phyloP scores from a whole-genome alignment of 1,140 invertebrate species.

The Aplysia californica region DNA sequence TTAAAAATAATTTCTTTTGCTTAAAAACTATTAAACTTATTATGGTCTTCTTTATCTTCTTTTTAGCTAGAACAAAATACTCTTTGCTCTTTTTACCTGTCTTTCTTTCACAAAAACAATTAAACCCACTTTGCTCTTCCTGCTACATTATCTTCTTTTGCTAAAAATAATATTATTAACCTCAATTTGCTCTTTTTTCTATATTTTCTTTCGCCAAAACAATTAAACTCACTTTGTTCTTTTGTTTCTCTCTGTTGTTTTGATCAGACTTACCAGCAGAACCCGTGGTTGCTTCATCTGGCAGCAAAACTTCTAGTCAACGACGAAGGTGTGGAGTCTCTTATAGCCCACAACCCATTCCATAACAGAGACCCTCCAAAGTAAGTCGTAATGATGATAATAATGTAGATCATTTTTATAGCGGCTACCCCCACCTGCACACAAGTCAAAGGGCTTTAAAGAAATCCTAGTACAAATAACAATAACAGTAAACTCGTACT shows the following conservation, averaged over 20 bases:
- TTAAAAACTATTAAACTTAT: too few species aligned
- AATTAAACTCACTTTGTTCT: too few species aligned
- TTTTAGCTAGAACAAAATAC: too few species aligned
- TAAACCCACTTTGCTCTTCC: too few species aligned
- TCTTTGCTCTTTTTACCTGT: not conserved
- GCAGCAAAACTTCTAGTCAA: slow-evolving; percentile 65
- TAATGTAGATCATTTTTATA: too few species aligned
- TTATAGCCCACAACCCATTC: slow-evolving; percentile 68
- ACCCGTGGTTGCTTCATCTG: slow-evolving; percentile 67
- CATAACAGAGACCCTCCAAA: slow-evolving; percentile 60
- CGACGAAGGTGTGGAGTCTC: slow-evolving; percentile 56
- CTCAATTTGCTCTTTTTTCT: too few species aligned
- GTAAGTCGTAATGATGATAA: slow-evolving; percentile 51
- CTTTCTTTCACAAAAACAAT: not conserved
- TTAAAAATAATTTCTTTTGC: too few species aligned
- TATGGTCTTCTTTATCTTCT: too few species aligned
- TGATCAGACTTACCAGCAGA: slow-evolving; percentile 64
- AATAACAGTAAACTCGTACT: not conserved
- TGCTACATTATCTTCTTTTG: too few species aligned
- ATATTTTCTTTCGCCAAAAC: too few species aligned
- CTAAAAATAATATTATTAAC: too few species aligned
- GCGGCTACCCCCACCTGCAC: too few species aligned
- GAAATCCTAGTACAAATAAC: not conserved
- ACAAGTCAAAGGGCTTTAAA: not conserved
- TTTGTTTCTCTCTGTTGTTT: slow-evolving; percentile 20